A percentile compares a stretch with the other conserved stretches of the same genome.
phyloP scores from a whole-genome alignment of 2,797 vertebrate species.

The Philypnodon macrostomus region DNA sequence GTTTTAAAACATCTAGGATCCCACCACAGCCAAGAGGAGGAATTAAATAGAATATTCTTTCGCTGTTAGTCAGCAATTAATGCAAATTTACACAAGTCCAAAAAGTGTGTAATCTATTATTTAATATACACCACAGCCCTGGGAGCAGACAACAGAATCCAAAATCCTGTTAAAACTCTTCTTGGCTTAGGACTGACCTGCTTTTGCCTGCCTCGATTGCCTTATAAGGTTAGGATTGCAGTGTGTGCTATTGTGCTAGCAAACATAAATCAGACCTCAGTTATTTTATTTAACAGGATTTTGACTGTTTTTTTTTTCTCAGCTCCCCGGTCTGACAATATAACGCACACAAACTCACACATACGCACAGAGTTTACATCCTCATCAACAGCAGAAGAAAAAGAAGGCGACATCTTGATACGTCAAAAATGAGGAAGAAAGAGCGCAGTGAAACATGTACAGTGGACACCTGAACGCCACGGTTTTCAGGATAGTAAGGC shows the following conservation, averaged over 20 bases:
- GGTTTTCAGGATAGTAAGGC: conserved; percentile 72
- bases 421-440: conserved; percentile 42
- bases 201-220: conserved; percentile 61
- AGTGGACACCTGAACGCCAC: conserved; percentile 78
- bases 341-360: conserved; percentile 26
- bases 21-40: conserved; percentile 89
- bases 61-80: conserved; percentile 96
- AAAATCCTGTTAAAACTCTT: conserved; percentile 53
- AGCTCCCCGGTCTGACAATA: conserved; percentile 57
- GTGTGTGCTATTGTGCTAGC: conserved; percentile 43
- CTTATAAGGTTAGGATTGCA: conserved; percentile 25
- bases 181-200: conserved; percentile 44
- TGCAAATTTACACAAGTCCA: conserved; percentile 94
- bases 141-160: conserved; percentile 56
- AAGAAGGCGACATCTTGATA: conserved; percentile 71
- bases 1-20: conserved; percentile 90
- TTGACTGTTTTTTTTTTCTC: conserved; percentile 51
- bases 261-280: conserved; percentile 54
- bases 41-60: conserved; percentile 91
- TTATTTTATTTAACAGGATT: conserved; percentile 51
- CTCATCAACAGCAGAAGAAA: conserved; percentile 79
- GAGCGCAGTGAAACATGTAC: conserved; percentile 73
- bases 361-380: conserved; percentile 40
- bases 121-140: conserved; percentile 86
- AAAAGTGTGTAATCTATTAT: conserved; percentile 89